Base-by-base conservation (phyloP, 1,140 invertebrate species). In the Lethrus apterus region DNA sequence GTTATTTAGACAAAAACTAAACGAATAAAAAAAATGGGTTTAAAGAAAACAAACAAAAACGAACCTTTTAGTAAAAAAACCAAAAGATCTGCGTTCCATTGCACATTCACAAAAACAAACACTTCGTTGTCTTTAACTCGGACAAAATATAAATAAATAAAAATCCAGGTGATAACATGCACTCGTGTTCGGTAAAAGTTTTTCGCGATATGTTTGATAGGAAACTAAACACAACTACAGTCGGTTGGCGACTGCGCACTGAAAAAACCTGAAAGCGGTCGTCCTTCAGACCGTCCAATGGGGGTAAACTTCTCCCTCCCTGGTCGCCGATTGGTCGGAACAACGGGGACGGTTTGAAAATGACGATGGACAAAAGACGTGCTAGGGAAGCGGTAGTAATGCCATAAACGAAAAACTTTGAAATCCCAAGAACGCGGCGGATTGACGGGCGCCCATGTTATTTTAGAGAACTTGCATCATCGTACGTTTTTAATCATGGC, bases 41-140 rank as follows among this genome's bases (percentile, higher is more conserved):
- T 42, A 42, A 17, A 17, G 44, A 52, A 51, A 49, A 44, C 48
- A 56, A 55, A 57, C 35, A 56, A 61, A 63, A 60, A 58, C 62
- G 62, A 58, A 66, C 64, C 64, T 66, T 62, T 65, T 66, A 40
- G 64, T 66, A 60, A 56, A 66, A 62, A 66, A 66, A 58, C 62
- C 64, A 55, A 59, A 66, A 60, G 56, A 54, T 52, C 64, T 60
- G 52, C 64, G 62, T 64, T 66, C 63, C 63, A 65, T 65, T 58
- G 56, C 60, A 60, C 55, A 38, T 38, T 38, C n/a, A n/a, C n/a
- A 38, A 15, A 3, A 21, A 21, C 24, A 11, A 20, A 38, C 14
- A 11, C 10, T 17, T 32, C 20, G 21, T 23, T 41, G 35, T n/a
- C 21, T 26, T 20, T 17, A 11, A 42, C 40, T 14, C 40, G 17